These are phyloP conservation scores for Parazoanthus darwini DNA, from an alignment of 92 coral and sea anemone genomes.

Conservation along the genomic window DNA sequence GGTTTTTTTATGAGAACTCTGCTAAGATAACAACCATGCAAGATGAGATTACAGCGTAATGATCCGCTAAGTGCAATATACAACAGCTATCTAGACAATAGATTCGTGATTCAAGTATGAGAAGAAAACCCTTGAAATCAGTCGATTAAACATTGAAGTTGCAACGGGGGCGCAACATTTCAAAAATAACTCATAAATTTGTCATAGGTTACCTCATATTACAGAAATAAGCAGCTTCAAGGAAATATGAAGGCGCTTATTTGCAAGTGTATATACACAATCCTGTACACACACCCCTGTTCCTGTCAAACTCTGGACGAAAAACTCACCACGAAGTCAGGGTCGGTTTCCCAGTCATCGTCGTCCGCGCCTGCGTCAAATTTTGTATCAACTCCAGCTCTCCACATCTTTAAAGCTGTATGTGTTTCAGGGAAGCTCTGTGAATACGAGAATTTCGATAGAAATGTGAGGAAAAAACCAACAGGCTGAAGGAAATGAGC, in stretches of 20 bases:
- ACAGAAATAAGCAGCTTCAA: background rate
- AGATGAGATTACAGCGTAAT: background rate
- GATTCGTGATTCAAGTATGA: background rate
- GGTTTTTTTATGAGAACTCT: background rate
- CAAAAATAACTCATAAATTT: background rate
- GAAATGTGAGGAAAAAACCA: background rate
- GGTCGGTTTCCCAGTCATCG: conserved; percentile 99
- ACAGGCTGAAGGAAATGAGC: conserved; percentile 35
- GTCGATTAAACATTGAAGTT: background rate
- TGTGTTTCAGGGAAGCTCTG: background rate
- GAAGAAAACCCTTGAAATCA: background rate
- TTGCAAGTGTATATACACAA: background rate
- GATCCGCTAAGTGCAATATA: background rate
- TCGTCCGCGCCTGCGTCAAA: conserved; percentile 64
- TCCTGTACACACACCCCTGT: conserved; percentile 22
- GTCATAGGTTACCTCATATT: background rate
- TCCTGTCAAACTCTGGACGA: background rate
- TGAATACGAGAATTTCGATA: background rate
- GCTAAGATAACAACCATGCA: background rate
- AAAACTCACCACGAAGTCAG: conserved; percentile 92
- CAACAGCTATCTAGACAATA: background rate
- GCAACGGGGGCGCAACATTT: background rate
- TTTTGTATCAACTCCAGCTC: conserved; percentile 60
- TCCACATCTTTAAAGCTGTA: conserved; percentile 63
- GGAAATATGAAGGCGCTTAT: background rate